phyloP scores from a whole-genome alignment of 1,140 invertebrate species.

The Cotesia glomerata region DNA sequence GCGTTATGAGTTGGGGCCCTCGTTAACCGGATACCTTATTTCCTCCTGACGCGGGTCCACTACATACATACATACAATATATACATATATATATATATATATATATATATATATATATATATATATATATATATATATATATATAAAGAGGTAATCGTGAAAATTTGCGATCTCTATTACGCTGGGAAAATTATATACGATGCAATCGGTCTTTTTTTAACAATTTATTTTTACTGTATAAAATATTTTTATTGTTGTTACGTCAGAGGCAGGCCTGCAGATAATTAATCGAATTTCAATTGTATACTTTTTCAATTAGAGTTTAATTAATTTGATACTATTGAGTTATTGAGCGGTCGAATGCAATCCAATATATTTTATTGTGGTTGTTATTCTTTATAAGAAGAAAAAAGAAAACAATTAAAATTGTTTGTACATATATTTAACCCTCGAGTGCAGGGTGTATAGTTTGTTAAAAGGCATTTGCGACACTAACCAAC shows the following conservation, averaged over 20 bases:
- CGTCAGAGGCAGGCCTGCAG: too few species aligned
- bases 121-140: background rate
- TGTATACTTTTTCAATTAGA: background rate
- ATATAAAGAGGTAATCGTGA: slow-evolving; percentile 22
- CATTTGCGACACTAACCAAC: slow-evolving; percentile 33
- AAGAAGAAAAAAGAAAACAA: too few species aligned
- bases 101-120: background rate
- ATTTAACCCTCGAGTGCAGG: too few species aligned
- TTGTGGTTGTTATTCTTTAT: background rate
- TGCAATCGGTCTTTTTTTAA: background rate
- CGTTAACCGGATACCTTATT: slow-evolving; percentile 58
- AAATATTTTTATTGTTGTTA: too few species aligned
- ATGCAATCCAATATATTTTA: background rate
- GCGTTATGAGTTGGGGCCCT: slow-evolving; percentile 61
- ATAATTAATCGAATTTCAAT: slow-evolving; percentile 52
- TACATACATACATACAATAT: too few species aligned
- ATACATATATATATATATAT: background rate
- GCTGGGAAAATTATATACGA: slow-evolving; percentile 19
- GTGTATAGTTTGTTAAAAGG: too few species aligned
- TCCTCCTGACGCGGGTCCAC: slow-evolving; percentile 32
- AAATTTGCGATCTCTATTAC: slow-evolving; percentile 33
- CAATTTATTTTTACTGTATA: too few species aligned
- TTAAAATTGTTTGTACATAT: too few species aligned
- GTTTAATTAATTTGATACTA: too few species aligned
- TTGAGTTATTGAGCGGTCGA: too few species aligned